Evolutionary conservation across 2,113 vertebrate species (phyloP).

Genomic region (Mus musculus): GRCm39 chr15:28344001-28344500

Average conservation of each 20-base stretch:
- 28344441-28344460: background rate
- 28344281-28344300: conserved; percentile 41
- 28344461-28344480: background rate
- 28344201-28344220: conserved; percentile 33
- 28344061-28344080: conserved; percentile 1
- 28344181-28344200: conserved; percentile 35
- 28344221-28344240: conserved; percentile 46
- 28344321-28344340: background rate
- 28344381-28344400: background rate
- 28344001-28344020: background rate
- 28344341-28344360: background rate
- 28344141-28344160: conserved; percentile 3
- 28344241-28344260: conserved; percentile 13
- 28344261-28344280: conserved; percentile 55
- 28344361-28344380: conserved; percentile 32
- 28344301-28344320: conserved; percentile 8
- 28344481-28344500: conserved; percentile 23
- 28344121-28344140: conserved; percentile 53
- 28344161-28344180: background rate
- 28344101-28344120: conserved; percentile 3
- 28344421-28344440: conserved; percentile 14
- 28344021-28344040: conserved; percentile 25
- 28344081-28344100: conserved; percentile 55
- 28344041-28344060: background rate
- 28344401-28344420: conserved; percentile 30